Evolutionary conservation across 2,888 invertebrate genomes (phyloP).

Genomic region (Sinhomidia bicolor): DNA sequence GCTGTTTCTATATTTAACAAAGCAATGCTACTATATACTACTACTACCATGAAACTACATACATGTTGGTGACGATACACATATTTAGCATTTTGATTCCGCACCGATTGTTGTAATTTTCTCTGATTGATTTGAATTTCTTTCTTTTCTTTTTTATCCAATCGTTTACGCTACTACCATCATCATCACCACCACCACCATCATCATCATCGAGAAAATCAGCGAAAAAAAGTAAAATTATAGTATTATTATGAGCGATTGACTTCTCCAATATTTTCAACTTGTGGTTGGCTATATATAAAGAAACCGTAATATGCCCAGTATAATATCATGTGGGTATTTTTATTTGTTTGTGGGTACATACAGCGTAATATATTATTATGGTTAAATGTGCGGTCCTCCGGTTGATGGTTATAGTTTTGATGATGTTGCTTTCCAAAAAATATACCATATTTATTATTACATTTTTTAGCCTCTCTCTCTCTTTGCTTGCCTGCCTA

Average conservation of each 20-base stretch:
- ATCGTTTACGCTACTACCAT: neutral
- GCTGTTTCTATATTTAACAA: neutral
- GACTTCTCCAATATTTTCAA: conserved; percentile 16
- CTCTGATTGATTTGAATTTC: conserved; percentile 26
- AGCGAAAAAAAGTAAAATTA: neutral
- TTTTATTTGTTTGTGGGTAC: neutral
- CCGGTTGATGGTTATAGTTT: conserved; percentile 11
- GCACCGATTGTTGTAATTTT: neutral
- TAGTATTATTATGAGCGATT: conserved; percentile 13
- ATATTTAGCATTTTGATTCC: neutral
- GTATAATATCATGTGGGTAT: neutral
- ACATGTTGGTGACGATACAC: neutral
- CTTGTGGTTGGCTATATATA: conserved; percentile 4
- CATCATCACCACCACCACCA: neutral
- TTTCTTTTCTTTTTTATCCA: too few relatives aligned
- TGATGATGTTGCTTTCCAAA: neutral
- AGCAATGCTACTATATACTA: too few relatives aligned
- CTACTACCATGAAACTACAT: neutral
- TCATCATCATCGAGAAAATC: neutral
- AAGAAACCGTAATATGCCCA: neutral
- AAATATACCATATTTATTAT: conserved; percentile 19
- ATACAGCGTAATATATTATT: neutral
- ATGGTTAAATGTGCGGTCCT: neutral
- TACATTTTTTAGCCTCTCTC: conserved; percentile 9
- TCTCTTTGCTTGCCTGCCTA: neutral